phyloP scores from a whole-genome alignment of 1,140 invertebrate genomes.

The Zaprionus kolodkinae region DNA sequence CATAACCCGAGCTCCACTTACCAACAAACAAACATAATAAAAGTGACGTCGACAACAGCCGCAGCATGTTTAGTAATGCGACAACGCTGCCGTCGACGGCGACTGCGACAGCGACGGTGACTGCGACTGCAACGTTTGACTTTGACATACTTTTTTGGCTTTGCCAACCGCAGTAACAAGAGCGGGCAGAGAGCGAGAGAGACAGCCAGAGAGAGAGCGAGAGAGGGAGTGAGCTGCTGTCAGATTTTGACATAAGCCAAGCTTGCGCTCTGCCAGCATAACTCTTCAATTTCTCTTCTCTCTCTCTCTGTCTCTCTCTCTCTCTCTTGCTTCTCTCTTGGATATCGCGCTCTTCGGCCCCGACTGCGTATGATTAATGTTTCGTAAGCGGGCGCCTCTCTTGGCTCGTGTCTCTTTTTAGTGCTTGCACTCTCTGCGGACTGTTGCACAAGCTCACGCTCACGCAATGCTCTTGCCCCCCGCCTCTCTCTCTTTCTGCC shows the following conservation, averaged over 20 bases:
- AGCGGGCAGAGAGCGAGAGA: conserved; percentile 29
- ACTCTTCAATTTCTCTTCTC: not conserved
- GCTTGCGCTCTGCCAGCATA: conserved; percentile 44
- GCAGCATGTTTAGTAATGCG: conserved; percentile 62
- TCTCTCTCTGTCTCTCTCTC: not conserved
- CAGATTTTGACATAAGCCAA: conserved; percentile 60
- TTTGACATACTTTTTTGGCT: conserved; percentile 81
- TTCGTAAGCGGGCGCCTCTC: conserved; percentile 18
- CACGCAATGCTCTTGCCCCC: conserved; percentile 57
- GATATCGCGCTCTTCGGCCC: conserved; percentile 35
- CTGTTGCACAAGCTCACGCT: conserved; percentile 70
- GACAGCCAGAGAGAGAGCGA: conserved; percentile 27
- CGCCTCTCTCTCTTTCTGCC: not conserved
- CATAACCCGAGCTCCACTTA: conserved; percentile 76
- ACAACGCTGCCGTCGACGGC: conserved; percentile 25
- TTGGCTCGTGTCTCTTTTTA: conserved; percentile 4
- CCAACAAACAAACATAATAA: conserved; percentile 81
- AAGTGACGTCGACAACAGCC: conserved; percentile 50
- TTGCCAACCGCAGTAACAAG: conserved; percentile 51
- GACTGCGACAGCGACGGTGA: conserved; percentile 25
- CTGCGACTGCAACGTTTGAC: conserved; percentile 70
- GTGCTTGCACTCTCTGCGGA: conserved; percentile 11
- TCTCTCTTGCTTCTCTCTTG: conserved; percentile 3
- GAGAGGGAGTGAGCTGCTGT: conserved; percentile 42
- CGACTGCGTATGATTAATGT: conserved; percentile 49